Conservation (phyloP, 1,140 invertebrate species). For the Chironomus striatipennis region DNA sequence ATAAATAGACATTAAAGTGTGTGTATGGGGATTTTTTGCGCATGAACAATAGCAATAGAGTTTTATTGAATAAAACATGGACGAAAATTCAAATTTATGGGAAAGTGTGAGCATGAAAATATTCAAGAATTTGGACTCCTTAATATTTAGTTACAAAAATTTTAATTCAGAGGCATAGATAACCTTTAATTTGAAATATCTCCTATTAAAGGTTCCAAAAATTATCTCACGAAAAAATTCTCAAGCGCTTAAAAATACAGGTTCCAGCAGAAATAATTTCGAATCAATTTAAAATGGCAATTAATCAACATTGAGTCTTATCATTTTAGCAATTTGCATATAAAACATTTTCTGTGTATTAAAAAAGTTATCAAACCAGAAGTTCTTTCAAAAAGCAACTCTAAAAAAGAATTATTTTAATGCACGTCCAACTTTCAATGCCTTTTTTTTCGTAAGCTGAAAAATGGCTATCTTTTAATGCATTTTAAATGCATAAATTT, state of each 20-base stretch:
- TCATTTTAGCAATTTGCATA: conserved; percentile 15
- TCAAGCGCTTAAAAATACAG: neutral
- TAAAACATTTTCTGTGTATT: neutral
- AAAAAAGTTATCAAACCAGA: conserved; percentile 12
- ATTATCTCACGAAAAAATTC: no score
- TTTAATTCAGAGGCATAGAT: no score
- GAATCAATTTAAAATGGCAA: conserved; percentile 2
- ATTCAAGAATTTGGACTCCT: no score
- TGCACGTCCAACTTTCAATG: neutral
- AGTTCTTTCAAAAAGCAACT: neutral
- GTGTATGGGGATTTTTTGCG: no score
- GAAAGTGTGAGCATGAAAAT: no score
- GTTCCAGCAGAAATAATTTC: neutral
- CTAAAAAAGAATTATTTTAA: neutral
- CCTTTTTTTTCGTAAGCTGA: neutral
- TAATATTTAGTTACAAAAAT: no score
- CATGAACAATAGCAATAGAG: no score
- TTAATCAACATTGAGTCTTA: neutral
- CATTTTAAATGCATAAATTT: conserved; percentile 24
- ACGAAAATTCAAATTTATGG: no score
- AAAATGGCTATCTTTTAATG: conserved; percentile 20
- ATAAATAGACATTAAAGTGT: no score
- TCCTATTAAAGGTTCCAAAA: no score
- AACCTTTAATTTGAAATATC: no score
- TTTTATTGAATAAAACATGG: no score